phyloP scores from a whole-genome alignment of 2,113 vertebrate species.

The Cheilinus undulatus region DNA sequence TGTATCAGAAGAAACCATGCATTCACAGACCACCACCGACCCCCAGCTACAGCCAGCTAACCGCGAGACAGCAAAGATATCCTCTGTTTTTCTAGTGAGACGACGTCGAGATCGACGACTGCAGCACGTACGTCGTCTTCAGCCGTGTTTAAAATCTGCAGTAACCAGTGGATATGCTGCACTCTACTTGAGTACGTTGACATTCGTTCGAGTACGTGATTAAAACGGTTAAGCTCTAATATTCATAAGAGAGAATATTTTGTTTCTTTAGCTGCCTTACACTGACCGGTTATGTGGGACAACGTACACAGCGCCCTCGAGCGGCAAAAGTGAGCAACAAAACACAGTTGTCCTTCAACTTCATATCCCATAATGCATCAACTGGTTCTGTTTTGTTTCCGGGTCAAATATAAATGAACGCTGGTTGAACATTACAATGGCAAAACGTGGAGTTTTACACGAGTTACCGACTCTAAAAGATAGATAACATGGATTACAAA shows the following conservation, averaged over 20 bases:
- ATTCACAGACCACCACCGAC: constrained; percentile 45
- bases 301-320: neutral
- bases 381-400: constrained; percentile 52
- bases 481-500: neutral
- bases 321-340: neutral
- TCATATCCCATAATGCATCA: constrained; percentile 62
- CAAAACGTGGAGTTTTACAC: constrained; percentile 20
- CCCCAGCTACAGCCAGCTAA: constrained; percentile 18
- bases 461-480: rapidly evolving
- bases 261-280: neutral
- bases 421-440: neutral
- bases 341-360: neutral
- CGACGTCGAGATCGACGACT: constrained; percentile 32
- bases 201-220: too few relatives aligned
- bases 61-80: constrained; percentile 34
- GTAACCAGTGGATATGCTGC: too few relatives aligned
- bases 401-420: constrained; percentile 4
- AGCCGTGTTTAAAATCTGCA: neutral
- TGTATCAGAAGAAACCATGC: constrained; percentile 52
- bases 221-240: too few relatives aligned
- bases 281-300: rapidly evolving
- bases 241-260: neutral
- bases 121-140: constrained; percentile 6
- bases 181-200: too few relatives aligned
- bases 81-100: neutral